Evolutionary conservation across 2,888 invertebrate species (phyloP), one percentile per base, ranked within the genome.

Genomic region (Argyresthia goedartella): DNA sequence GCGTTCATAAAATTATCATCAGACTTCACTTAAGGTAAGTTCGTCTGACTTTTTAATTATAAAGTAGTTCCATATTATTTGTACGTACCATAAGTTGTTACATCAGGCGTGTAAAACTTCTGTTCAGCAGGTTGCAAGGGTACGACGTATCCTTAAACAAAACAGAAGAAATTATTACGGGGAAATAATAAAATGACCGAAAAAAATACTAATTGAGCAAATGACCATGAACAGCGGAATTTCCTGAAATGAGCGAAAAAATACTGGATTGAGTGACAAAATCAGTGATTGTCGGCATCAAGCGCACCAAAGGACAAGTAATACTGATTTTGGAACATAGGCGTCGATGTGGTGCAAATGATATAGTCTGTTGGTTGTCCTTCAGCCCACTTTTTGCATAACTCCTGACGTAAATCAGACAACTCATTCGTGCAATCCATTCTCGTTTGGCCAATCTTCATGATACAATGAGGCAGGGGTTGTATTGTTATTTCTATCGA

Each of bases 81-180:
- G n/a, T 25, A 61, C 73, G 75, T 62, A 86, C 87, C 86, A 60
- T 78, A 87, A 10, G 86, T 86, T 16, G 86, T 82, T 46, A 84
- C 82, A 64, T 87, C 87, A 46, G 82, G 82, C 1, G 81, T 81
- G 54, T 71, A 82, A 60, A 81, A 82, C 60, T 86, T 87, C 60
- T 86, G 87, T 59, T 86, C 84, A 1, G 86, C 85, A 34, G 87
- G 86, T 57, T 81, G 85, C 8, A 87, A 61, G 0, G 86, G 85
- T 11, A 85, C 80, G 51, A 86, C 76, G 51, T 72, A 81, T 52
- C 79, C 87, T 87, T 63, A 33, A 44, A 41, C 59, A 62, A 60
- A 56, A n/a, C n/a, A n/a, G n/a, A n/a, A n/a, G n/a, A n/a, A n/a
- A n/a, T n/a, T n/a, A n/a, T n/a, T n/a, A n/a, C n/a, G n/a, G n/a